phyloP scores from a whole-genome alignment of 2,797 vertebrate species.

The Morus bassanus region DNA sequence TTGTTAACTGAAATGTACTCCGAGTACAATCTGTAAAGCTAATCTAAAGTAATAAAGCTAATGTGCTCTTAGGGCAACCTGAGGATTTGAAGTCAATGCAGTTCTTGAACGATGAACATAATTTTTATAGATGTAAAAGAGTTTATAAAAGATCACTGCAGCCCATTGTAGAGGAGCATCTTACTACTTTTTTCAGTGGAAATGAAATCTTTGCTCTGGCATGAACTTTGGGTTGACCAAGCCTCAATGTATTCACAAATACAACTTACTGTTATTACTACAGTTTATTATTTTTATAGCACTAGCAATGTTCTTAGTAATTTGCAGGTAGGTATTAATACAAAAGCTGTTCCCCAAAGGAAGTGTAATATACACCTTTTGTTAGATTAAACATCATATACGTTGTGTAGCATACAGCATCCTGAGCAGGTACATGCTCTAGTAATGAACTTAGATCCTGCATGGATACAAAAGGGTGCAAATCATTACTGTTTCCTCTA shows the following conservation, averaged over 20 bases:
- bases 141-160: not conserved
- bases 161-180: not conserved
- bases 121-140: slow-evolving; percentile 15
- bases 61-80: not conserved
- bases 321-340: slow-evolving; percentile 10
- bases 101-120: not conserved
- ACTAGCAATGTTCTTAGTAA: not conserved
- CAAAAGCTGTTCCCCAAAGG: not conserved
- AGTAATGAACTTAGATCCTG: not conserved
- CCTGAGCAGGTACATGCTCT: not conserved
- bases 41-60: slow-evolving; percentile 39
- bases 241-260: not conserved
- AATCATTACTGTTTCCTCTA: not conserved
- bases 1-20: not conserved
- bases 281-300: slow-evolving; percentile 40
- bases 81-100: slow-evolving; percentile 14
- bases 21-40: not conserved
- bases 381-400: not conserved
- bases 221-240: not conserved
- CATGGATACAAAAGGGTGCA: not conserved
- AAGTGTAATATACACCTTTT: not conserved
- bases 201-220: not conserved
- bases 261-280: slow-evolving; percentile 16
- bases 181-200: not conserved
- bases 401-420: not conserved